Evolutionary conservation across 2,888 invertebrate species (phyloP).

Genomic region (Vandiemenella viatica): DNA sequence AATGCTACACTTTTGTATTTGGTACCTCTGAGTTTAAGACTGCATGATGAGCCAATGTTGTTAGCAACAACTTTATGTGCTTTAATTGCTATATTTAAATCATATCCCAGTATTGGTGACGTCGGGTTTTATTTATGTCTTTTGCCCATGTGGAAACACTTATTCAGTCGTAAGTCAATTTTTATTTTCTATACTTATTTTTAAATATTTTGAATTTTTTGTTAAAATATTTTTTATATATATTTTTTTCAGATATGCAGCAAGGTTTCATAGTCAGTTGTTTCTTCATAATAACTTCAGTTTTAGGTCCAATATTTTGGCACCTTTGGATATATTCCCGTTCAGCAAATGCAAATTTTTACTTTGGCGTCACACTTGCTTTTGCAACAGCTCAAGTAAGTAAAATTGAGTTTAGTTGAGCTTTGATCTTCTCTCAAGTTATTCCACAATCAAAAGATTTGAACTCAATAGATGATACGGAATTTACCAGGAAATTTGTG

Average conservation of each 20-base stretch:
- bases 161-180: constrained; percentile 60
- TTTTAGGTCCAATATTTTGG: constrained; percentile 90
- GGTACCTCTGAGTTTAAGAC: constrained; percentile 67
- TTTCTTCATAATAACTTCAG: constrained; percentile 74
- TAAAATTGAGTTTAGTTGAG: not conserved
- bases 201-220: constrained; percentile 7
- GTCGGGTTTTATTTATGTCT: constrained; percentile 82
- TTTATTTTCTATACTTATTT: constrained; percentile 11
- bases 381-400: constrained; percentile 74
- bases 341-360: constrained; percentile 98
- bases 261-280: constrained; percentile 88
- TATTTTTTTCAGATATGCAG: constrained; percentile 61
- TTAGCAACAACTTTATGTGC: constrained; percentile 65
- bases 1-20: constrained; percentile 85
- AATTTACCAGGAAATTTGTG: no score
- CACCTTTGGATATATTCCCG: constrained; percentile 96
- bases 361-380: constrained; percentile 91
- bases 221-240: constrained; percentile 6
- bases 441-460: not conserved
- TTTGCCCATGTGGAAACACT: constrained; percentile 79
- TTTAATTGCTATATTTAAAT: constrained; percentile 82
- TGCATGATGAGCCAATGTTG: constrained; percentile 64
- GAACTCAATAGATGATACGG: no score
- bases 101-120: constrained; percentile 93
- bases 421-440: not conserved